Base-by-base conservation (phyloP, 2,888 invertebrate genomes). In the Caradrina clavipalpis region DNA sequence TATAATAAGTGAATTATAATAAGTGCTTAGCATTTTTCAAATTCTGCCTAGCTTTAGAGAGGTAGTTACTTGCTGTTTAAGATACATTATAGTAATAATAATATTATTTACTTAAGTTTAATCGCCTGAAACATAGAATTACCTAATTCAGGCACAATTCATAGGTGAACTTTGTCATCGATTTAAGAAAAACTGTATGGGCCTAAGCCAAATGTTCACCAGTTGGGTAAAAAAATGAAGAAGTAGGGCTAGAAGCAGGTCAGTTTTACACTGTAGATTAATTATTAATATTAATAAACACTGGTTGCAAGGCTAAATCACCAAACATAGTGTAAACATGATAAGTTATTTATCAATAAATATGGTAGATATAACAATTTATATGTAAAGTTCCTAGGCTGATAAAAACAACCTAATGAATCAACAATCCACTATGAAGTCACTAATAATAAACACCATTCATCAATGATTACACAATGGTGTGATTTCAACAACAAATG, bases 341-440 rank as follows among this genome's bases (percentile, higher is more conserved):
- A 76, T 76, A 70, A 76, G 35, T 60, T 50, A 39, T 26, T 76
- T 76, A 73, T 51, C 50, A 72, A 31, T 69, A 11, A 50, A 10
- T 26, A 31, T 39, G 0, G 17, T 6, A 54, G n/a, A 15, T 22
- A 54, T 11, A 55, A 22, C 47, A 49, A 58, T 53, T 59, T 68
- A 4, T 49, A 55, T 21, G 15, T 22, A n/a, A 45, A 35, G 58
- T 55, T 47, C 35, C 47, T 35, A 42, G 15, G 26, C 22, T 64
- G 54, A 76, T 76, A 63, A 74, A 39, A 19, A 51, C 21, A 60
- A 54, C 13, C n/a, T 21, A 47, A 56, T 63, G 31, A 58, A 63
- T 63, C 21, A 70, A 63, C 26, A 59, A 11, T 54, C 17, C 15
- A 19, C 17, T 11, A 55, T 76, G 39, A 58, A 49, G 13, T 54